Evolutionary conservation across 2,888 invertebrate genomes (phyloP), one percentile per base, ranked within the genome.

Genomic region (Ennomos quercinarius): DNA sequence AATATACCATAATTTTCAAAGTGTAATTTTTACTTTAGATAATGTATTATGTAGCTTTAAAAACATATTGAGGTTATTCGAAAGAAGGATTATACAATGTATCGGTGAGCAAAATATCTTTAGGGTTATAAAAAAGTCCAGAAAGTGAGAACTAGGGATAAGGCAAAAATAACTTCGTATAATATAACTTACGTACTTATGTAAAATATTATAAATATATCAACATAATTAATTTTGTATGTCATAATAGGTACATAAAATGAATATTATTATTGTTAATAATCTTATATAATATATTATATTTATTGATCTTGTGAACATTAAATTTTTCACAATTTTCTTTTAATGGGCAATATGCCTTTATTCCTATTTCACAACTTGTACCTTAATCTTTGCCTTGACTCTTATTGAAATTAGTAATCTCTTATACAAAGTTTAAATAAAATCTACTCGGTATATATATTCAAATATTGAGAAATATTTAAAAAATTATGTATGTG

Each of bases 111-210:
- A 63, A 70, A 71, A 68, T 67, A 56, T 57, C 64, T 68, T 64
- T 72, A 70, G 74, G 65, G 55, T 76, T 73, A 67, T 61, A 66
- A 64, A 46, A 72, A 78, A 78, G 81, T 85, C 82, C 82, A 84
- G 80, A 86, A 82, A 86, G 80, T 82, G 83, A 80, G 81, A 83
- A 70, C 72, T 80, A 81, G 75, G 61, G 52, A 39, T 78, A 79
- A 74, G 73, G 27, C 27, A 3, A 62, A 68, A 66, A 63, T 66
- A 68, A 68, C 66, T 67, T 70, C 67, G 59, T 68, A 40, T 10
- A 27, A 12, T 49, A 50, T 39, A 44, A 42, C 27, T 27, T 27
- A 27, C 27, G 3, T 27, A 27, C 27, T 4, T 27, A 27, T 27
- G 27, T 27, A 27, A 27, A 27, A 27, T 41, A 51, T 12, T 43